phyloP scores from a whole-genome alignment of 2,113 vertebrate genomes.

The Tinamus guttatus region DNA sequence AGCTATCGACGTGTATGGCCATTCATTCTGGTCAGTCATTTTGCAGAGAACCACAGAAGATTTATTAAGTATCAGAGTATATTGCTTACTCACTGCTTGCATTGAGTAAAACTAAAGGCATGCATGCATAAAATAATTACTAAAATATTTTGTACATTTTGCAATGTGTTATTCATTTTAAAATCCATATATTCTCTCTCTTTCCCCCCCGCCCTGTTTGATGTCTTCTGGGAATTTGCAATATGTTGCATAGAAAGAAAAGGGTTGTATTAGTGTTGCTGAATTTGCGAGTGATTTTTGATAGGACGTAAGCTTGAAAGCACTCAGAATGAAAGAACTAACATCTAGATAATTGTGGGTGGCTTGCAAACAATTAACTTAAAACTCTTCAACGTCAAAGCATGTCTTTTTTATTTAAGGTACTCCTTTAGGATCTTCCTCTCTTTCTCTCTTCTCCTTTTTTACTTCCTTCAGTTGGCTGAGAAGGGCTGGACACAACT shows the following conservation, averaged over 20 bases:
- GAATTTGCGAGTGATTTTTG: background rate
- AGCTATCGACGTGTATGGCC: background rate
- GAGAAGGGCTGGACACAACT: constrained; percentile 40
- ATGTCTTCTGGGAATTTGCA: background rate
- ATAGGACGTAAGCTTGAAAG: background rate
- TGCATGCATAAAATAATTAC: background rate
- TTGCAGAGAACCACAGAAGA: background rate
- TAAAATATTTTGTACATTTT: background rate
- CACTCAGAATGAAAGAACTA: background rate
- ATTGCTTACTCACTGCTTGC: background rate
- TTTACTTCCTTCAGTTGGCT: constrained; percentile 55
- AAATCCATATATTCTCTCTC: background rate
- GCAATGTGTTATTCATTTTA: background rate
- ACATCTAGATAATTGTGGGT: background rate
- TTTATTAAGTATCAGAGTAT: background rate
- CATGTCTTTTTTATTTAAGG: background rate
- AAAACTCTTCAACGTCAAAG: background rate
- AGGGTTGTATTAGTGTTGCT: background rate
- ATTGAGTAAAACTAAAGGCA: background rate
- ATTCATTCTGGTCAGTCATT: background rate
- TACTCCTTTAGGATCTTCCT: constrained; percentile 58
- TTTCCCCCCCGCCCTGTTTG: background rate
- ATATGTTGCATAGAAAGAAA: background rate
- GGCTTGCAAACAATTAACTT: constrained; percentile 29
- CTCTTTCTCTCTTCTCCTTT: constrained; percentile 69